Base-by-base conservation (phyloP, 2,888 invertebrate genomes). In the Oscheius sp. region DNA sequence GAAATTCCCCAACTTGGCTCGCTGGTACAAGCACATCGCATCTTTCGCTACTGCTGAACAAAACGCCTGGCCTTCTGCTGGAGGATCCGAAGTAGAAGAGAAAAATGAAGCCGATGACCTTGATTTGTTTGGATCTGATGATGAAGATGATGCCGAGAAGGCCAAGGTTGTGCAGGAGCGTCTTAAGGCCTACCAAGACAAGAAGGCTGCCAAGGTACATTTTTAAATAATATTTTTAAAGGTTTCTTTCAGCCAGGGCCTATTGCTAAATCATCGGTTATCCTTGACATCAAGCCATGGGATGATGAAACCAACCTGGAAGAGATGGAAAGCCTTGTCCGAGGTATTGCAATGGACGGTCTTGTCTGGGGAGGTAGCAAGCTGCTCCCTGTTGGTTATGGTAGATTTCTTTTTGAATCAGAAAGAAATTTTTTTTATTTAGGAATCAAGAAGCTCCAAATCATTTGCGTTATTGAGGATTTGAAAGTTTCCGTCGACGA, bases 201-300 rank as follows among this genome's bases (percentile, higher is more conserved):
- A 96, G 90, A 98, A 98, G 90, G 92, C 95, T 0, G 95, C 94
- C 91, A 98, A 98, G 35, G 35, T 35, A 6, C 9, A 21, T 21
- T 64, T 46, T 7, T 43, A n/a, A 18, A 5, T 3, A 6, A 6
- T 35, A 35, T 35, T 35, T 35, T 35, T 9, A 35, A 35, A 3
- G 35, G 35, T 35, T 35, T 35, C 35, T 73, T 76, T 63, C 97
- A 97, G 91, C 95, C 96, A 9, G 89, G 87, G 69, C 91, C 96
- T 6, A 95, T 99, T 90, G 98, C 98, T 73, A 99, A 98, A 89
- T 96, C 96, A 56, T 95, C 94, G 85, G 93, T 99, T 79, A 91
- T 98, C 82, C 91, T 98, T 56, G 98, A 98, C 89, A 95, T 97
- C 13, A 99, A 99, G 89, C 96, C 96, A 27, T 97, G 97, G 97